These are phyloP conservation scores for Caenorhabditis wallacei DNA, from an alignment of 2,888 invertebrate species.

Conservation along the genomic window DNA sequence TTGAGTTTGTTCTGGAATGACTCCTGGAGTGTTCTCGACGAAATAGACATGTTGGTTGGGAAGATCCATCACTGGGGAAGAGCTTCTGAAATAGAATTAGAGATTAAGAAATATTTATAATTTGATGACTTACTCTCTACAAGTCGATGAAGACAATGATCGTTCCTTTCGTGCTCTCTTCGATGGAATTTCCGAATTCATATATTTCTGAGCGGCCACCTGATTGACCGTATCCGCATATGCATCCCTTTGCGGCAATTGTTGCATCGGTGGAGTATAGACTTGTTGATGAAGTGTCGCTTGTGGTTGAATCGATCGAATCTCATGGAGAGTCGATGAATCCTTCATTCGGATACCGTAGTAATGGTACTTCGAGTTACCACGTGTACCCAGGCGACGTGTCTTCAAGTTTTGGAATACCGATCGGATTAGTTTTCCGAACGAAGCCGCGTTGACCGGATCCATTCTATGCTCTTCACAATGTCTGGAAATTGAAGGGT, in stretches of 20 bases:
- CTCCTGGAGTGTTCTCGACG: neutral
- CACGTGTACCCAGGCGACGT: slow-evolving; percentile 92
- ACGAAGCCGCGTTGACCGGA: slow-evolving; percentile 99
- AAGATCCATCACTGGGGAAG: neutral
- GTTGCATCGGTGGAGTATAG: slow-evolving; percentile 32
- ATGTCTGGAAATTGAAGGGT: slow-evolving; percentile 85
- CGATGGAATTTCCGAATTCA: neutral
- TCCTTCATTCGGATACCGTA: slow-evolving; percentile 91
- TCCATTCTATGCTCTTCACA: slow-evolving; percentile 92
- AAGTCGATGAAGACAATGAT: slow-evolving; percentile 48
- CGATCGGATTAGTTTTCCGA: slow-evolving; percentile 98
- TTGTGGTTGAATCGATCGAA: neutral
- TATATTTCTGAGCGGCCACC: slow-evolving; percentile 44
- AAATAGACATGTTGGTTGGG: neutral
- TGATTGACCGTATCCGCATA: slow-evolving; percentile 57
- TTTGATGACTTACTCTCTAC: slow-evolving; percentile 54
- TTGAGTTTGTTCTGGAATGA: neutral
- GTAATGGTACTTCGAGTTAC: slow-evolving; percentile 90
- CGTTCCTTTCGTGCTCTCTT: slow-evolving; percentile 24
- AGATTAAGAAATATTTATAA: neutral
- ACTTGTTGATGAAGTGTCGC: neutral
- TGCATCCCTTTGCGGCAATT: slow-evolving; percentile 23
- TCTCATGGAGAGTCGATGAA: neutral
- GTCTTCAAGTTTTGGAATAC: slow-evolving; percentile 97
- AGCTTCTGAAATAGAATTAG: neutral